These are phyloP conservation scores for Spea multiplicata DNA, from an alignment of 2,113 vertebrate genomes.

Conservation along the genomic window DNA sequence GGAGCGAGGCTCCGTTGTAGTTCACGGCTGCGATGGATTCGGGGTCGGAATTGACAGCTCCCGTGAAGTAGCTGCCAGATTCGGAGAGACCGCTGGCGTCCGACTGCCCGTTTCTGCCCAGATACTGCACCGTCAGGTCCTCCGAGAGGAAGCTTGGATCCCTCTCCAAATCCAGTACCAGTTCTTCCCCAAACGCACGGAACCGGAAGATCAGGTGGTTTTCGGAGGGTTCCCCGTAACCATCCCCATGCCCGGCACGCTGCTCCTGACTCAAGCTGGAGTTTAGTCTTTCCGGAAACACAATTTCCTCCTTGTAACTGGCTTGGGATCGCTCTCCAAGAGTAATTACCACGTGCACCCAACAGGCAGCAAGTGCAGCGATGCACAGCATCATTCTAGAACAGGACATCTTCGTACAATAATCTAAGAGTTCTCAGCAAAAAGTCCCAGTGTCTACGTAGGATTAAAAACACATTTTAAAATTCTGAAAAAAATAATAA, in stretches of 20 bases:
- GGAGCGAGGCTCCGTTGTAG: conserved; percentile 55
- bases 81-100: conserved; percentile 52
- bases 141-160: conserved; percentile 57
- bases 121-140: conserved; percentile 63
- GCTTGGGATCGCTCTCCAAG: conserved; percentile 32
- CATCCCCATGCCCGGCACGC: conserved; percentile 9
- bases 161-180: conserved; percentile 58
- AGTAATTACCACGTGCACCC: conserved; percentile 46
- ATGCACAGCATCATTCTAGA: conserved; percentile 12
- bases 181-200: conserved; percentile 54
- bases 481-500: background rate
- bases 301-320: conserved; percentile 59
- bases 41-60: conserved; percentile 59
- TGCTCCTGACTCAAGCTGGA: background rate
- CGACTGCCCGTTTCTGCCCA: conserved; percentile 47
- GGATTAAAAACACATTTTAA: background rate
- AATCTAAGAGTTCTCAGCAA: background rate
- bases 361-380: conserved; percentile 28
- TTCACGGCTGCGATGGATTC: conserved; percentile 62
- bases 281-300: conserved; percentile 63
- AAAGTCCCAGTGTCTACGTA: background rate
- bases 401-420: background rate
- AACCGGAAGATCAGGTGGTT: conserved; percentile 51
- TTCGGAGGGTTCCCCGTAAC: conserved; percentile 21
- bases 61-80: conserved; percentile 59